A percentile compares a stretch with the other conserved stretches of the same genome.
phyloP scores from a whole-genome alignment of 2,113 vertebrate genomes.

The Oreochromis niloticus region DNA sequence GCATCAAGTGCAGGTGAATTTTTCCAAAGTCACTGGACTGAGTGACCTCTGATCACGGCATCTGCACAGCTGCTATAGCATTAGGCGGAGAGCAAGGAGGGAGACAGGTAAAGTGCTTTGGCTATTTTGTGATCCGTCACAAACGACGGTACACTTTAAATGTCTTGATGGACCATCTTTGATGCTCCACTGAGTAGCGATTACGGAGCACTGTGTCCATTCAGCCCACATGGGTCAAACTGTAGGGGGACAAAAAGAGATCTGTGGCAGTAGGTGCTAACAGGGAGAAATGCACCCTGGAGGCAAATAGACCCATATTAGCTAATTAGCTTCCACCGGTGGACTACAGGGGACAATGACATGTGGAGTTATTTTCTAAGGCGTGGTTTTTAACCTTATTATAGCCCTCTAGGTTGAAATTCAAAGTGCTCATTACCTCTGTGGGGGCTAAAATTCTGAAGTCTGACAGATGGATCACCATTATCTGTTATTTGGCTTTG shows the following conservation, averaged over 20 bases:
- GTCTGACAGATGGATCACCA: slow-evolving; percentile 26
- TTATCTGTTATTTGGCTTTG: slow-evolving; percentile 45
- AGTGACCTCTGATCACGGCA: background rate
- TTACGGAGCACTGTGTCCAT: background rate
- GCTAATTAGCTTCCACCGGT: slow-evolving; percentile 28
- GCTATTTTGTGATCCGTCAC: slow-evolving; percentile 7
- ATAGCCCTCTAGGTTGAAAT: slow-evolving; percentile 16
- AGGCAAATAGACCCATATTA: slow-evolving; percentile 29
- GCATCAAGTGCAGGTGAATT: background rate
- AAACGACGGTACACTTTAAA: background rate
- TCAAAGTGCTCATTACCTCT: slow-evolving; percentile 24
- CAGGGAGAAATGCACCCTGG: slow-evolving; percentile 8
- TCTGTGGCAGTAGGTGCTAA: background rate
- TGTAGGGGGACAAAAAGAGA: background rate
- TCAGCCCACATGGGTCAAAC: slow-evolving; percentile 22
- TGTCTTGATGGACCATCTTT: slow-evolving; percentile 23
- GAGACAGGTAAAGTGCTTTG: background rate
- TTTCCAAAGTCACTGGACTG: background rate
- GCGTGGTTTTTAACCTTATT: slow-evolving; percentile 45
- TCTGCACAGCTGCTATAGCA: background rate
- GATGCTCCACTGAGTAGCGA: slow-evolving; percentile 8
- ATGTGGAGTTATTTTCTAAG: slow-evolving; percentile 30
- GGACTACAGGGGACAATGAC: slow-evolving; percentile 19
- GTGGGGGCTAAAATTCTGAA: background rate
- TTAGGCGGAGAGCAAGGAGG: background rate